Evolutionary conservation across 2,797 vertebrate genomes (phyloP).

Genomic region (Enteromius viviparus): DNA sequence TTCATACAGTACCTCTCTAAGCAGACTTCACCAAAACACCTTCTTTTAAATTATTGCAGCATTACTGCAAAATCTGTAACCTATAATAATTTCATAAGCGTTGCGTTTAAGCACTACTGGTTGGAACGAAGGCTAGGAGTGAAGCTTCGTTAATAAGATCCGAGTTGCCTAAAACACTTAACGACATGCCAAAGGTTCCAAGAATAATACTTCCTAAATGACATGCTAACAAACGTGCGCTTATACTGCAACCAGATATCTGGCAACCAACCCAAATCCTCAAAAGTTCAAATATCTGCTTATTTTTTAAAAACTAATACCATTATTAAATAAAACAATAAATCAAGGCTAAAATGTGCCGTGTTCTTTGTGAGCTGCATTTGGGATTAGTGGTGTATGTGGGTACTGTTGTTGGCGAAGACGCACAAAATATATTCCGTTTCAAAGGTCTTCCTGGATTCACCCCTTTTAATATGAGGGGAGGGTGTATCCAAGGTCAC

Average conservation of each 20-base stretch:
- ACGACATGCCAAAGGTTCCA: neutral
- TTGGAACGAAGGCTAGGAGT: neutral
- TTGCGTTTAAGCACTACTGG: neutral
- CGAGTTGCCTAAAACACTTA: constrained; percentile 24
- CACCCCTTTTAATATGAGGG: constrained; percentile 36
- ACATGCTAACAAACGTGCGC: constrained; percentile 10
- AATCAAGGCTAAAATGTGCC: neutral
- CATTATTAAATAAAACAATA: constrained; percentile 22
- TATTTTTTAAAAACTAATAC: constrained; percentile 14
- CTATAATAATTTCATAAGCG: constrained; percentile 15
- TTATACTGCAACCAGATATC: constrained; percentile 24
- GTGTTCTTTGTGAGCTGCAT: neutral
- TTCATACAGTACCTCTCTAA: neutral
- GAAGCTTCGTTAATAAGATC: constrained; percentile 27
- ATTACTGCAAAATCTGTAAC: constrained; percentile 10
- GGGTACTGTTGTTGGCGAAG: neutral
- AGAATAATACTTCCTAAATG: constrained; percentile 28
- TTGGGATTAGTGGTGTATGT: neutral
- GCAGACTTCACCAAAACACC: neutral
- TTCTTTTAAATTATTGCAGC: constrained; percentile 7
- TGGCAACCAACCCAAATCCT: constrained; percentile 1
- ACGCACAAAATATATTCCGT: constrained; percentile 35
- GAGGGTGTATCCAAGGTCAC: constrained; percentile 53
- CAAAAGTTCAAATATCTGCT: constrained; percentile 3
- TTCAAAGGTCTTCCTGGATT: constrained; percentile 49